These are phyloP conservation scores for Myzus persicae DNA, from an alignment of 1,140 invertebrate species.

Conservation along the genomic window DNA sequence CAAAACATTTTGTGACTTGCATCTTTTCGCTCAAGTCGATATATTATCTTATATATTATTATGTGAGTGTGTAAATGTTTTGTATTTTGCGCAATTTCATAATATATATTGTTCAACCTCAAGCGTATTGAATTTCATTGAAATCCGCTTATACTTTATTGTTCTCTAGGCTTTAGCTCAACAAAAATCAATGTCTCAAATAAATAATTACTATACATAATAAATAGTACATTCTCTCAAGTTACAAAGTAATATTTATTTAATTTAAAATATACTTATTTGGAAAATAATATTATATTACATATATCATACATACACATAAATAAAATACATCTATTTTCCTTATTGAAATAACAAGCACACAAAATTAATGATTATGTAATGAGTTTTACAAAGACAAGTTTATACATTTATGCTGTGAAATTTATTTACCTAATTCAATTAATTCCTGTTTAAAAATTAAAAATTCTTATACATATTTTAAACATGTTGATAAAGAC, in stretches of 20 bases:
- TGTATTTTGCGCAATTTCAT: not conserved
- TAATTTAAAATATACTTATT: not conserved
- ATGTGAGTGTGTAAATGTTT: not conserved
- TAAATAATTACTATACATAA: slow-evolving; percentile 3
- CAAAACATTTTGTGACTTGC: not conserved
- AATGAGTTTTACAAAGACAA: not conserved
- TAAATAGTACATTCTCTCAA: not conserved
- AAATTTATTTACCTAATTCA: not conserved
- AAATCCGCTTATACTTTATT: slow-evolving; percentile 3
- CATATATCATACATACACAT: not conserved
- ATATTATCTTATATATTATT: not conserved
- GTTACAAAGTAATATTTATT: not conserved
- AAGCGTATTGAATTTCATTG: not conserved
- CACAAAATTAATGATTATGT: not conserved
- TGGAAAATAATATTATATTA: not conserved
- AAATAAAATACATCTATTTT: not conserved
- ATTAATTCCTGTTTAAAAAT: not conserved
- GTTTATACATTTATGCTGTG: not conserved
- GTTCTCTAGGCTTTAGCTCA: not conserved
- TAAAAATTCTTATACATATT: not conserved
- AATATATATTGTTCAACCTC: not conserved
- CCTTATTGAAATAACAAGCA: not conserved
- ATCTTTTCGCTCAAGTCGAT: not conserved
- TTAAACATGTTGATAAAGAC: not conserved
- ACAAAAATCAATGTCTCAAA: not conserved